Evolutionary conservation across 2,888 invertebrate genomes (phyloP), one percentile per base, ranked within the genome.

Genomic region (Pristionchus mayeri): DNA sequence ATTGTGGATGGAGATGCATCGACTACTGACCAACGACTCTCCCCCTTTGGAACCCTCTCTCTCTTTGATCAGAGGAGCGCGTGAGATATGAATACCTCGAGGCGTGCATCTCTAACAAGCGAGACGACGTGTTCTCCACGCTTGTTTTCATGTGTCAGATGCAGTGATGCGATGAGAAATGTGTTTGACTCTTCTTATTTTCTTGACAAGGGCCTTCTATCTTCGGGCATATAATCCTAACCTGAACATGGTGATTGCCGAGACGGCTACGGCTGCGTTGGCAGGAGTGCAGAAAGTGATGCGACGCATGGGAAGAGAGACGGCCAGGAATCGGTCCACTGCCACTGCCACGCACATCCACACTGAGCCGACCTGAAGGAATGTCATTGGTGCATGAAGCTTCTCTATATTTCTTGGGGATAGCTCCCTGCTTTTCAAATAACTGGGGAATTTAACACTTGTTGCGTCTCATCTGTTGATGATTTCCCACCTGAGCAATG

Each of bases 321-420:
- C 90, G 44, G 92, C 91, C n/a, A 91, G 86, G 75, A 90, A 91
- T 11, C 91, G 89, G 81, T 91, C 91, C 13, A 91, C 88, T 6
- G 91, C 92, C 11, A 91, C 90, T 18, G 92, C 91, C n/a, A 91
- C 91, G 71, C 90, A 91, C 27, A 92, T 92, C 90, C 90, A 91
- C 27, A 91, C 91, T 13, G 89, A 89, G 18, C 90, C 90, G 21
- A 87, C 87, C 83, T 89, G 52, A n/a, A 44, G 2, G 16, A 21
- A 54, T 7, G n/a, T n/a, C 3, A n/a, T n/a, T 27, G 6, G 27
- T n/a, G 7, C n/a, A n/a, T n/a, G n/a, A n/a, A 21, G 9, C 60
- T 27, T 24, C 2, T 63, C 18, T 27, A 11, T 27, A 7, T 34
- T 3, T 6, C 27, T 63, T 63, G 21, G 18, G 6, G 63, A n/a